Evolutionary conservation across 2,888 invertebrate genomes (phyloP).

Genomic region (Agelastica alni): DNA sequence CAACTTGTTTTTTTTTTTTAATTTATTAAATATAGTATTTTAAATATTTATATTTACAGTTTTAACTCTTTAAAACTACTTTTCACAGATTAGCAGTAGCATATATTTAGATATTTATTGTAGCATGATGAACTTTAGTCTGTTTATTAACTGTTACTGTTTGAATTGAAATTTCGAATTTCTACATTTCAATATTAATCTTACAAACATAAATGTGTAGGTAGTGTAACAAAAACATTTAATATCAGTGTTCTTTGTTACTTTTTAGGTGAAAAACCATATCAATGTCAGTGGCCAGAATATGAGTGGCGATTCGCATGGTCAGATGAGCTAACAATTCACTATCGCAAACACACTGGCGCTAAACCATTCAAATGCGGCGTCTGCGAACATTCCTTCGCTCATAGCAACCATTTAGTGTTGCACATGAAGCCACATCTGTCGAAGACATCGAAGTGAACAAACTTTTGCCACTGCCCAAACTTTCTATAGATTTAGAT

Average conservation of each 20-base stretch:
- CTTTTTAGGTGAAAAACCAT: slow-evolving; percentile 90
- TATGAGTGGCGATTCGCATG: slow-evolving; percentile 97
- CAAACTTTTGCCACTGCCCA: slow-evolving; percentile 15
- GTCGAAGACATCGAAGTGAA: slow-evolving; percentile 79
- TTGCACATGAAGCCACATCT: slow-evolving; percentile 96
- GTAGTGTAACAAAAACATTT: no score
- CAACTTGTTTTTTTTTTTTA: no score
- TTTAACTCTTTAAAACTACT: no score
- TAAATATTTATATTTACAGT: no score
- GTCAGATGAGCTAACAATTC: slow-evolving; percentile 93
- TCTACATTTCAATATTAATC: no score
- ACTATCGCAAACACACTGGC: slow-evolving; percentile 96
- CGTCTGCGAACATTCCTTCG: slow-evolving; percentile 93
- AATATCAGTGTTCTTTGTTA: neutral
- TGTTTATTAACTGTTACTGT: no score
- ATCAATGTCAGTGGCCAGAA: slow-evolving; percentile 97
- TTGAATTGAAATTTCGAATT: no score
- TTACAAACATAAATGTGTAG: no score
- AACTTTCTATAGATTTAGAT: slow-evolving; percentile 23
- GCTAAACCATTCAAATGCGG: slow-evolving; percentile 96
- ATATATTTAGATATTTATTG: no score
- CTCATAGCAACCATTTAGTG: slow-evolving; percentile 92
- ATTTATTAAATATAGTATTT: no score
- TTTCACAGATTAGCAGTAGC: no score
- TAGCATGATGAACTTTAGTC: no score